Percentiles rank a stretch among this genome's conserved stretches.
These are phyloP conservation scores for Pristis pectinata DNA, from an alignment of 2,797 vertebrate species.

Conservation along the genomic window DNA sequence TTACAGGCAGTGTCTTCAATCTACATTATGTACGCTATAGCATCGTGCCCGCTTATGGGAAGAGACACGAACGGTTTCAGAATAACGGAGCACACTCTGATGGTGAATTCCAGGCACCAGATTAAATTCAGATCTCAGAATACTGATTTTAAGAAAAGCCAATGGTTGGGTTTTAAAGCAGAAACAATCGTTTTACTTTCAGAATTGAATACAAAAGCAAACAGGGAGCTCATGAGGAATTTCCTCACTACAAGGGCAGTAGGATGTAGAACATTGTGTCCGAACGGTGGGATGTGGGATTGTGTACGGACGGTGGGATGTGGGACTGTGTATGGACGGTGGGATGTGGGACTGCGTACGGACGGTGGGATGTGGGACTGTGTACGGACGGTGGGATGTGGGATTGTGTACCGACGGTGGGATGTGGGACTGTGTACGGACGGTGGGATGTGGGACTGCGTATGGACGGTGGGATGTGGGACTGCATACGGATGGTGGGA, in stretches of 20 bases:
- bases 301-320: too few species aligned
- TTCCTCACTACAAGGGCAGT: background rate
- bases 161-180: background rate
- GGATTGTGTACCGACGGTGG: too few species aligned
- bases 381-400: too few species aligned
- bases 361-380: too few species aligned
- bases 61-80: background rate
- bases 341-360: too few species aligned
- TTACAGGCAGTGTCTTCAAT: background rate
- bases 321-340: too few species aligned
- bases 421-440: too few species aligned
- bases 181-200: background rate
- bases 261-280: too few species aligned
- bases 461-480: too few species aligned
- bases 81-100: background rate
- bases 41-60: background rate
- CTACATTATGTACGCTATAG: background rate
- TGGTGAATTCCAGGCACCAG: background rate
- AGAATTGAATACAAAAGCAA: background rate
- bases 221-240: background rate
- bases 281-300: too few species aligned
- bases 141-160: background rate
- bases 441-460: too few species aligned
- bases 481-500: too few species aligned
- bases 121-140: background rate